Percentiles rank a stretch among this genome's conserved stretches.
Evolutionary conservation across 1,140 invertebrate genomes (phyloP).

Genomic region (Acyrthosiphon pisum): DNA sequence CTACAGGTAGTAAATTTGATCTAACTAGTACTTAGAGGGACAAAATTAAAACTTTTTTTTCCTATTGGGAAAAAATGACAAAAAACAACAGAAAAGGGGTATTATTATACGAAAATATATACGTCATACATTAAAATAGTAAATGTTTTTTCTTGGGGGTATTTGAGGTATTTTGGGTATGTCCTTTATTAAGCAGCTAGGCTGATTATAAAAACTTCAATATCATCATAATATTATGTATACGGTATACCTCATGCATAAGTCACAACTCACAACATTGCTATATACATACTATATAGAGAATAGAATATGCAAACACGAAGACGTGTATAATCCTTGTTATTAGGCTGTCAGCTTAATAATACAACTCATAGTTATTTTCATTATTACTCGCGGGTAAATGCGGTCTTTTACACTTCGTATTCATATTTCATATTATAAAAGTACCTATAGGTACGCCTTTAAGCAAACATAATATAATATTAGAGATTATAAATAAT

Average conservation of each 20-base stretch:
- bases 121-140: too few relatives aligned
- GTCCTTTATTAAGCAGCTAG: too few relatives aligned
- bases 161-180: too few relatives aligned
- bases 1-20: too few relatives aligned
- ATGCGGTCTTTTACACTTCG: neutral
- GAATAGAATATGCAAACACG: neutral
- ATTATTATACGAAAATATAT: too few relatives aligned
- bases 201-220: neutral
- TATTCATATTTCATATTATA: neutral
- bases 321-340: neutral
- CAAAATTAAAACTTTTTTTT: too few relatives aligned
- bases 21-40: too few relatives aligned
- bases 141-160: too few relatives aligned
- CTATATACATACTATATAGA: neutral
- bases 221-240: neutral
- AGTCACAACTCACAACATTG: neutral
- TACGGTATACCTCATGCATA: neutral
- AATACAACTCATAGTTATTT: neutral
- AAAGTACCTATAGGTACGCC: neutral
- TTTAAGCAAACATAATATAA: conserved; percentile 1
- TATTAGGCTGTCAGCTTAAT: neutral
- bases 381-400: neutral
- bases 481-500: conserved; percentile 1
- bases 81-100: too few relatives aligned
- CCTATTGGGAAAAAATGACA: too few relatives aligned